Percentiles rank a stretch among this genome's conserved stretches.
Evolutionary conservation across 1,140 invertebrate species (phyloP).

Genomic region (Samia ricini): DNA sequence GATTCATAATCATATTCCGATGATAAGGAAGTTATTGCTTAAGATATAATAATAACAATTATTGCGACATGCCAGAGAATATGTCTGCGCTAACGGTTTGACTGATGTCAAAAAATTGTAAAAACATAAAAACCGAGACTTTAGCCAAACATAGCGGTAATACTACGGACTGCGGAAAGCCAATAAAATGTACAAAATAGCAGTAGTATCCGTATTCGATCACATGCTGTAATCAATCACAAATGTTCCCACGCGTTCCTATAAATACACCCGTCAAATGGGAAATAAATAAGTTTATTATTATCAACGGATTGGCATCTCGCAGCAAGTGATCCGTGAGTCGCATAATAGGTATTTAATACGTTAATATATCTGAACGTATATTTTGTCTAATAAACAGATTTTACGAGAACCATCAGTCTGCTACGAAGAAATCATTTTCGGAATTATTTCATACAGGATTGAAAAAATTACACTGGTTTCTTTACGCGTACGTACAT

Average conservation of each 20-base stretch:
- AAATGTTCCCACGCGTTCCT: not conserved
- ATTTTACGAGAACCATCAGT: too few relatives aligned
- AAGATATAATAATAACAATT: too few relatives aligned
- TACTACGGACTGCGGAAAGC: not conserved
- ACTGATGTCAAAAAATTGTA: not conserved
- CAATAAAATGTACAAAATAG: not conserved
- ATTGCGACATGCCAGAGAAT: too few relatives aligned
- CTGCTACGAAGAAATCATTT: too few relatives aligned
- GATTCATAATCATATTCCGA: not conserved
- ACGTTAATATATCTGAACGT: not conserved
- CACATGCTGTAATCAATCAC: not conserved
- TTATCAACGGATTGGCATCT: not conserved
- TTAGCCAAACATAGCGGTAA: not conserved
- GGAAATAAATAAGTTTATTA: conserved; percentile 1
- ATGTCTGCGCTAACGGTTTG: too few relatives aligned
- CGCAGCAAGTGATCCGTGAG: not conserved
- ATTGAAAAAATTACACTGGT: too few relatives aligned
- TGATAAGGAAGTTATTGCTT: too few relatives aligned
- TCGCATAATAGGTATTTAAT: not conserved
- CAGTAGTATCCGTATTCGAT: not conserved
- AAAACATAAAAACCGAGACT: not conserved
- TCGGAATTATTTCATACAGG: too few relatives aligned
- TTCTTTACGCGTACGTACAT: too few relatives aligned
- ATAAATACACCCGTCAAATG: not conserved
- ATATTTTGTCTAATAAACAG: not conserved